These are phyloP conservation scores for Habrosyne pyritoides DNA, from an alignment of 2,888 invertebrate species.

Conservation along the genomic window DNA sequence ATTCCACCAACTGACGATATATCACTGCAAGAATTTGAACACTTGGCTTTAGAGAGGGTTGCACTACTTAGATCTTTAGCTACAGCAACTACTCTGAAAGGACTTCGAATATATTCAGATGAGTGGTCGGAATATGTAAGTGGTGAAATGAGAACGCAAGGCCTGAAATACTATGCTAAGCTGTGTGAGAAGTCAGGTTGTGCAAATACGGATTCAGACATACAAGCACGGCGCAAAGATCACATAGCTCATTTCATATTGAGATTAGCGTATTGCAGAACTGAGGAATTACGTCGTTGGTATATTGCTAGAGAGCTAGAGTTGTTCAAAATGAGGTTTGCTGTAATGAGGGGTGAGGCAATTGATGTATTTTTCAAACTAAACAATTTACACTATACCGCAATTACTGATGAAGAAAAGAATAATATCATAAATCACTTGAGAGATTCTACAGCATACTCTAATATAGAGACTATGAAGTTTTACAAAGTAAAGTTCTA, in stretches of 20 bases:
- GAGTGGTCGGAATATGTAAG: slow-evolving; percentile 87
- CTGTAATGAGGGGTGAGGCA: slow-evolving; percentile 84
- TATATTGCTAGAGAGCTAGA: slow-evolving; percentile 95
- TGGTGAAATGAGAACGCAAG: slow-evolving; percentile 86
- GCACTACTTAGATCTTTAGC: slow-evolving; percentile 91
- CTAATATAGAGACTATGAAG: slow-evolving; percentile 85
- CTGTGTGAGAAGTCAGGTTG: slow-evolving; percentile 83
- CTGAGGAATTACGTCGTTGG: slow-evolving; percentile 94
- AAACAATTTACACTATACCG: slow-evolving; percentile 87
- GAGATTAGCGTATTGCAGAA: slow-evolving; percentile 94
- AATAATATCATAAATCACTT: slow-evolving; percentile 83
- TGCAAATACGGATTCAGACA: slow-evolving; percentile 83
- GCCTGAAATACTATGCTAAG: slow-evolving; percentile 85
- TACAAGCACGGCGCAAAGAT: slow-evolving; percentile 89
- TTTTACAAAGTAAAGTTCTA: slow-evolving; percentile 94
- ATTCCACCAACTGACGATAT: slow-evolving; percentile 89
- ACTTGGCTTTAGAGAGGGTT: slow-evolving; percentile 92
- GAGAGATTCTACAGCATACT: slow-evolving; percentile 84
- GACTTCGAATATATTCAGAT: slow-evolving; percentile 84
- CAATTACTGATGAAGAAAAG: slow-evolving; percentile 88
- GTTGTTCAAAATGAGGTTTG: slow-evolving; percentile 91
- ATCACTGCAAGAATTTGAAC: slow-evolving; percentile 93
- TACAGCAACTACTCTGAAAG: slow-evolving; percentile 86
- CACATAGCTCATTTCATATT: slow-evolving; percentile 97
- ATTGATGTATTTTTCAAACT: slow-evolving; percentile 86